phyloP scores from a whole-genome alignment of 2,797 vertebrate species.

The Spondyliosoma cantharus region DNA sequence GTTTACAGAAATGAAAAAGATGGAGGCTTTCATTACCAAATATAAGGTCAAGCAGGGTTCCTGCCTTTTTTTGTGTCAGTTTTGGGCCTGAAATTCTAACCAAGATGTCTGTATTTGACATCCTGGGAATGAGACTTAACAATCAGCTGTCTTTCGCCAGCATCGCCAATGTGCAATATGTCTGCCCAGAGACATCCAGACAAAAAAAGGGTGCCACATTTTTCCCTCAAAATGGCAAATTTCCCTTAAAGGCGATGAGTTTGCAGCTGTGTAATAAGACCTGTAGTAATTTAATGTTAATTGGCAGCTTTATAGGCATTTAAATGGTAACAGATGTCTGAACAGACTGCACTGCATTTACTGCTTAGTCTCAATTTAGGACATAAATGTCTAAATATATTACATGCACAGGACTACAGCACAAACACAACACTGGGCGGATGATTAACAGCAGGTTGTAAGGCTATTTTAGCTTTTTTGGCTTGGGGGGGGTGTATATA shows the following conservation, averaged over 20 bases:
- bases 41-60: not conserved
- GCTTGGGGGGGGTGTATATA: no score
- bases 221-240: not conserved
- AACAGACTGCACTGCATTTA: conserved; percentile 13
- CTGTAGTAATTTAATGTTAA: not conserved
- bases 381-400: not conserved
- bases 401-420: not conserved
- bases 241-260: not conserved
- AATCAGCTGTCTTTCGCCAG: no score
- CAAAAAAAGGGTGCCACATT: not conserved
- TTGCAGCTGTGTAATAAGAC: conserved; percentile 1
- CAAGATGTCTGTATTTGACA: no score
- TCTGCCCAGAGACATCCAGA: not conserved
- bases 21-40: not conserved
- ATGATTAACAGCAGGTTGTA: not conserved
- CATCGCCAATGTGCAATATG: not conserved
- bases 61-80: not conserved
- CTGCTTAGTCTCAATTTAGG: conserved; percentile 1
- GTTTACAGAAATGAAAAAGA: no score
- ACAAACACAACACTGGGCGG: not conserved
- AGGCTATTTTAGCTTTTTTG: not conserved
- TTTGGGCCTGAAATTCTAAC: no score
- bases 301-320: conserved; percentile 18
- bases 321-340: conserved; percentile 15
- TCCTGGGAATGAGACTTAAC: no score